These are phyloP conservation scores for Pygoscelis adeliae DNA, from an alignment of 2,113 vertebrate species.

Conservation along the genomic window DNA sequence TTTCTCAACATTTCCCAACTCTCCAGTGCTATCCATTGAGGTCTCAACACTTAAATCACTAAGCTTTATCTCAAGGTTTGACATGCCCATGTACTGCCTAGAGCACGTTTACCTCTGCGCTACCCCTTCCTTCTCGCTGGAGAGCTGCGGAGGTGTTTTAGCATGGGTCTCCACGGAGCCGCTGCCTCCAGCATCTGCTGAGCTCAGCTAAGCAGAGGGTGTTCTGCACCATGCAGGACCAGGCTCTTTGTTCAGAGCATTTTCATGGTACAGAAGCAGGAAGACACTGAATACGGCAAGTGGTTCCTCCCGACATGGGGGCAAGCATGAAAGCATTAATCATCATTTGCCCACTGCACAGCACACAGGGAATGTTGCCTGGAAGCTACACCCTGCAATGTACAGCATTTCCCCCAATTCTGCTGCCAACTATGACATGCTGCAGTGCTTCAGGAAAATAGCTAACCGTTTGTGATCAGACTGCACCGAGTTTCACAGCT, in stretches of 20 bases:
- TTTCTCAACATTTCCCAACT: neutral
- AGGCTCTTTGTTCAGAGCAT: neutral
- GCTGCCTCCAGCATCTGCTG: neutral
- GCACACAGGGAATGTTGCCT: neutral
- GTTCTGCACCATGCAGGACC: neutral
- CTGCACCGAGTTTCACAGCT: rapidly evolving
- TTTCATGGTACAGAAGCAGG: neutral
- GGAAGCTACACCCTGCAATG: neutral
- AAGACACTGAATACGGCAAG: neutral
- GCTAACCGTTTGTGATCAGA: neutral
- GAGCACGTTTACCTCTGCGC: neutral
- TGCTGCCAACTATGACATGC: neutral
- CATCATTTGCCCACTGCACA: neutral
- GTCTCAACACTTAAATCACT: neutral
- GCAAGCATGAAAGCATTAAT: neutral
- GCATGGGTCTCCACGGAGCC: neutral
- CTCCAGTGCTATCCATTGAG: neutral
- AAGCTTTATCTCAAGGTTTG: neutral
- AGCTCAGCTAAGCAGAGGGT: neutral
- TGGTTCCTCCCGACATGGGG: neutral
- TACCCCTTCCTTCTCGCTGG: neutral
- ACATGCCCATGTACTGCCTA: neutral
- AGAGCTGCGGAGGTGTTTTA: neutral
- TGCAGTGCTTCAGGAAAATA: neutral
- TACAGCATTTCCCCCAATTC: neutral